Evolutionary conservation across 2,797 vertebrate genomes (phyloP).

Genomic region (Melanotaenia trifasciata): DNA sequence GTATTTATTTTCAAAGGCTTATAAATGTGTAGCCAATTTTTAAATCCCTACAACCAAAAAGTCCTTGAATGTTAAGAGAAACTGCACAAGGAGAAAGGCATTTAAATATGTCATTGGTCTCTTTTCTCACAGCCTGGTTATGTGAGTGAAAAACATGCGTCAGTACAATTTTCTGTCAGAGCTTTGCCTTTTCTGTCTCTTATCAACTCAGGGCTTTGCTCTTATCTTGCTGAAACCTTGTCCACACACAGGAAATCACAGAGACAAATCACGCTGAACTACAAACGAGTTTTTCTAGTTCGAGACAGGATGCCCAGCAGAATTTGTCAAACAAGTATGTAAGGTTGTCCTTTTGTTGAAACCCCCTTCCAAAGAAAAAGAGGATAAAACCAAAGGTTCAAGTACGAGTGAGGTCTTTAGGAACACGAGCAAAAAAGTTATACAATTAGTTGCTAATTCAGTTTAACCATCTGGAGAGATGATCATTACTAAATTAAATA

Average conservation of each 20-base stretch:
- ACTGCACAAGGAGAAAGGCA: conserved; percentile 9
- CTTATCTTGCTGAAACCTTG: conserved; percentile 51
- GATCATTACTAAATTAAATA: conserved; percentile 58
- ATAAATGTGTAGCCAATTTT: conserved; percentile 1
- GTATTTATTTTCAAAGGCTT: conserved; percentile 1
- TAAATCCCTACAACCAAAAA: not conserved
- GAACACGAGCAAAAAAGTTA: conserved; percentile 44
- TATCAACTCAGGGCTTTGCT: conserved; percentile 51
- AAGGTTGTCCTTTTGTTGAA: conserved; percentile 1
- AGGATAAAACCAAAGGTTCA: conserved; percentile 6
- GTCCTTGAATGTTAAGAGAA: conserved; percentile 20
- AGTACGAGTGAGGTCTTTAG: conserved; percentile 44
- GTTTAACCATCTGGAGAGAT: conserved; percentile 63
- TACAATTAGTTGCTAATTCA: conserved; percentile 57
- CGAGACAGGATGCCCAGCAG: conserved; percentile 15
- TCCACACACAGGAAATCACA: conserved; percentile 49
- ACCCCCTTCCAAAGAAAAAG: conserved; percentile 21
- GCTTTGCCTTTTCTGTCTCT: conserved; percentile 34
- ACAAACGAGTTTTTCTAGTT: conserved; percentile 40
- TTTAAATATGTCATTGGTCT: conserved; percentile 33
- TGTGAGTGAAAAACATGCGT: conserved; percentile 38
- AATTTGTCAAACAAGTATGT: conserved; percentile 39
- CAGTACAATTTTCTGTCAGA: conserved; percentile 24
- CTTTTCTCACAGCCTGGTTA: not conserved
- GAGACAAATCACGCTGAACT: conserved; percentile 51